Evolutionary conservation across 2,113 vertebrate genomes (phyloP), one percentile per base, ranked within the genome.

Genomic region (Lates calcarifer): DNA sequence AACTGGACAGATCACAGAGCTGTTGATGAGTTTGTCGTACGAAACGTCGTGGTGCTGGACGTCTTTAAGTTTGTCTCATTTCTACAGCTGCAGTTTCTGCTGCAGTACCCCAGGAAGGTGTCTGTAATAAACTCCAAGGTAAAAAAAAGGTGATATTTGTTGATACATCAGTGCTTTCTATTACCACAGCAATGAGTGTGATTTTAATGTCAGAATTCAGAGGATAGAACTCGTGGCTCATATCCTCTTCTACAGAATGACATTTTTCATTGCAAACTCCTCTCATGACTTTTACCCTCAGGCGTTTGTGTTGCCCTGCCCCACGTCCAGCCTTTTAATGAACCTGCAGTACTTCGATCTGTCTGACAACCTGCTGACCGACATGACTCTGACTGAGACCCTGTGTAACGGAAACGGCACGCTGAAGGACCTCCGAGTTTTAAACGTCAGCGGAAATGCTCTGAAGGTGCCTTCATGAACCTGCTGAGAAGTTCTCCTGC

Each of bases 301-400:
- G 92, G 76, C 81, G 20, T 93, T 66, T 24, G 47, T 91, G 17
- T 63, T 90, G 69, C 92, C 90, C 1, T 93, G 92, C 24, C 0
- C 0, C 0, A 68, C 92, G 0, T 64, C 86, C 18, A 1, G 1
- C 1, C 66, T 90, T 10, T 56, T 93, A 1, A 3, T 18, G 29
- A 89, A 81, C 79, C 74, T 93, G 55, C 85, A 90, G 81, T 92
- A 85, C 75, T 60, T 92, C 39, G 92, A 93, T 73, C 15, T 92
- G 47, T 88, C 89, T 0, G 81, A 92, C 74, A 93, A 93, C 83
- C 81, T 92, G 70, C 83, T 93, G 72, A 92, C 88, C 0, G 92
- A 93, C 56, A 3, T 91, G 39, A 90, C 92, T 1, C 55, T 92
- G 53, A 4, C 0, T 0, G 85, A 92, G 65, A 57, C 81, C 0